These are phyloP conservation scores for Rhynchotus rufescens DNA, from an alignment of 2,797 vertebrate genomes.

Conservation along the genomic window DNA sequence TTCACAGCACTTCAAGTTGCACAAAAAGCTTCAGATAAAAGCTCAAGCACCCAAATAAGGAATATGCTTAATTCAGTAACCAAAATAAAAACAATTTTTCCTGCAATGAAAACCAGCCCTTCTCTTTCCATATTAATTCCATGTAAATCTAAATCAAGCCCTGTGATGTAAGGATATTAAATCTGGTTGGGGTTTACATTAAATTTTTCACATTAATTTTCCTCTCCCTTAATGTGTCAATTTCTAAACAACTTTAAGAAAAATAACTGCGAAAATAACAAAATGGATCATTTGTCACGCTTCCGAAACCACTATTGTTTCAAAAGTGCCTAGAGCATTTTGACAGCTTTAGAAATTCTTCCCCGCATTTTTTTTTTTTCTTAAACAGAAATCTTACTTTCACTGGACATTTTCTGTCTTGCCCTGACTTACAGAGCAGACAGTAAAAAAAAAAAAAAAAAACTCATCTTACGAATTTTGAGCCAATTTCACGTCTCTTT, in stretches of 20 bases:
- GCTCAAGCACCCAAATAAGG: background rate
- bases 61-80: background rate
- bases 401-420: conserved; percentile 12
- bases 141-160: background rate
- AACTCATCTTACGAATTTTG: background rate
- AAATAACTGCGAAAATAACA: conserved; percentile 49
- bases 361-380: background rate
- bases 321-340: conserved; percentile 23
- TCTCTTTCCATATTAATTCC: background rate
- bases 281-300: background rate
- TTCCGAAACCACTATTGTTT: conserved; percentile 47
- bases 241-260: conserved; percentile 26
- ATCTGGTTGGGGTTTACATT: background rate
- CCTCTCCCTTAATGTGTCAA: background rate
- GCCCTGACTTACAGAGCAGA: background rate
- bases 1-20: background rate
- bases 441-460: conserved; percentile 3
- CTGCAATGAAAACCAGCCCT: background rate
- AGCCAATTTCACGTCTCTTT: background rate
- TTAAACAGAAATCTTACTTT: background rate
- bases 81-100: background rate
- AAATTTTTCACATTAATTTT: background rate
- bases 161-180: background rate
- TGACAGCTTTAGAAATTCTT: conserved; percentile 32
- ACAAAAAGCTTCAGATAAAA: background rate